A percentile compares a stretch with the other conserved stretches of the same genome.
Evolutionary conservation across 2,888 invertebrate genomes (phyloP).

Genomic region (Blastobasis lacticolella): DNA sequence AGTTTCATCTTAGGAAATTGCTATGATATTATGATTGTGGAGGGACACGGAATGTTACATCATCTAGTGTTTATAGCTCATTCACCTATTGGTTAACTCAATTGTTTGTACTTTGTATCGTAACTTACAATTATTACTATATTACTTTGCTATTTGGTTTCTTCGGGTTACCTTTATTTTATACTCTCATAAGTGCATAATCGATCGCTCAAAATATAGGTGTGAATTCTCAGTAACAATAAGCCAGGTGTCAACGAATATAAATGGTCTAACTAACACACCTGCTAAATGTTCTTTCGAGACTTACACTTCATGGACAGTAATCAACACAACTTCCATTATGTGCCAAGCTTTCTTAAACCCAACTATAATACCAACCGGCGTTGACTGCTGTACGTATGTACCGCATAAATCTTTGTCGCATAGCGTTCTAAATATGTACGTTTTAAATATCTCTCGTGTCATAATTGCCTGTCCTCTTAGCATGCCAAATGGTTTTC

Average conservation of each 20-base stretch:
- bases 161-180: too few species aligned
- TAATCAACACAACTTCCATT: background rate
- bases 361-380: background rate
- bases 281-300: slow-evolving; percentile 27
- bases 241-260: slow-evolving; percentile 36
- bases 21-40: too few species aligned
- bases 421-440: slow-evolving; percentile 26
- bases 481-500: slow-evolving; percentile 14
- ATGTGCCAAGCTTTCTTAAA: background rate
- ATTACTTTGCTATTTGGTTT: too few species aligned
- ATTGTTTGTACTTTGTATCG: too few species aligned
- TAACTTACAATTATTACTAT: too few species aligned
- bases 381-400: slow-evolving; percentile 7
- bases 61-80: too few species aligned
- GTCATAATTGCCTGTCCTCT: slow-evolving; percentile 24
- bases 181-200: too few species aligned
- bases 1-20: too few species aligned
- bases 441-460: slow-evolving; percentile 29
- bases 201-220: too few species aligned
- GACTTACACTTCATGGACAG: background rate
- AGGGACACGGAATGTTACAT: too few species aligned
- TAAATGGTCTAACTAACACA: slow-evolving; percentile 24
- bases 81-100: too few species aligned
- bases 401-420: slow-evolving; percentile 15
- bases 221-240: too few species aligned